A percentile compares a stretch with the other conserved stretches of the same genome.
phyloP scores from a whole-genome alignment of 2,113 vertebrate species.

The Nibea albiflora region DNA sequence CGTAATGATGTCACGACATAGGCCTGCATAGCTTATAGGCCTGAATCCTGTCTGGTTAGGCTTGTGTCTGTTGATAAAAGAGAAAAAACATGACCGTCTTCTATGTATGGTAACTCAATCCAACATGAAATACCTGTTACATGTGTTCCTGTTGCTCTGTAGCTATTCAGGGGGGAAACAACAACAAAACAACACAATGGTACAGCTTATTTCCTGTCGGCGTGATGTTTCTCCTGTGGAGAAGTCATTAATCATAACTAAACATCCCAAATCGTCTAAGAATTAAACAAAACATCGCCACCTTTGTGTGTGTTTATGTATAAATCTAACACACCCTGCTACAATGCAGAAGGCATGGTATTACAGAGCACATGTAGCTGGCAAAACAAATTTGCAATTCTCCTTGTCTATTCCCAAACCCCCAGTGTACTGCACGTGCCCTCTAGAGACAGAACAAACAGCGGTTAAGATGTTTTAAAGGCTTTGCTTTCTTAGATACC shows the following conservation, averaged over 20 bases:
- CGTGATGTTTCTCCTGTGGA: slow-evolving; percentile 55
- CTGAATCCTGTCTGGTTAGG: not conserved
- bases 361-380: slow-evolving; percentile 75
- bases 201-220: slow-evolving; percentile 45
- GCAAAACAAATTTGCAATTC: slow-evolving; percentile 84
- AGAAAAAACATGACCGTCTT: not conserved
- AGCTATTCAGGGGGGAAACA: slow-evolving; percentile 52
- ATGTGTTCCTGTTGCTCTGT: slow-evolving; percentile 39
- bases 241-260: slow-evolving; percentile 76
- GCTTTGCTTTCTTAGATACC: slow-evolving; percentile 82
- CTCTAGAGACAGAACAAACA: slow-evolving; percentile 85
- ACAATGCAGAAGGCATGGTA: slow-evolving; percentile 62
- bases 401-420: slow-evolving; percentile 80
- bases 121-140: slow-evolving; percentile 35
- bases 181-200: slow-evolving; percentile 53
- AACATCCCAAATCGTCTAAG: slow-evolving; percentile 68
- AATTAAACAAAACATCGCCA: slow-evolving; percentile 75
- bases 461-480: slow-evolving; percentile 85
- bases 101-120: not conserved
- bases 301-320: slow-evolving; percentile 70
- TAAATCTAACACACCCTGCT: slow-evolving; percentile 63
- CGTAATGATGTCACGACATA: slow-evolving; percentile 17
- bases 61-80: not conserved
- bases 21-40: not conserved
- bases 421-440: slow-evolving; percentile 77